phyloP scores from a whole-genome alignment of 2,797 vertebrate species.

The Sciaenops ocellatus region DNA sequence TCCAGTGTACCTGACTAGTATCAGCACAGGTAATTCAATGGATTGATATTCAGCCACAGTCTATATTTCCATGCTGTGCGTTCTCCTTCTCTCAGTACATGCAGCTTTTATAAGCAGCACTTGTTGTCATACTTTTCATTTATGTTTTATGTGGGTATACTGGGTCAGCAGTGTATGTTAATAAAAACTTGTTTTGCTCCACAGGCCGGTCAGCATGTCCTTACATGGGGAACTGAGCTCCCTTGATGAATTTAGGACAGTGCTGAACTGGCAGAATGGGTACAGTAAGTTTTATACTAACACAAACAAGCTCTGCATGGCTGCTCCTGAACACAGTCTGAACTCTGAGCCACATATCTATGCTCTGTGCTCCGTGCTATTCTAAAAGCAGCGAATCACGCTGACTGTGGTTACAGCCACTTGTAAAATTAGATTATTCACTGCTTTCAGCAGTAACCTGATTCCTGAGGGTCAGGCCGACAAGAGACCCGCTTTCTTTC shows the following conservation, averaged over 20 bases:
- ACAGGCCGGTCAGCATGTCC: slow-evolving; percentile 53
- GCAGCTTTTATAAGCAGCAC: background rate
- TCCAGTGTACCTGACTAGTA: background rate
- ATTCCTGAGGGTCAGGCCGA: slow-evolving; percentile 3
- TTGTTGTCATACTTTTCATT: background rate
- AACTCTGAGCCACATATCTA: background rate
- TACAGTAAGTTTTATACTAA: slow-evolving; percentile 49
- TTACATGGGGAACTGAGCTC: slow-evolving; percentile 57
- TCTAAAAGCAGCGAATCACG: background rate
- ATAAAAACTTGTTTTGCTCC: slow-evolving; percentile 43
- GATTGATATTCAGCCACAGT: background rate
- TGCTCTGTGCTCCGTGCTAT: background rate
- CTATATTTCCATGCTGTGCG: background rate
- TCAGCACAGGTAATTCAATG: background rate
- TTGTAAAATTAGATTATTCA: background rate
- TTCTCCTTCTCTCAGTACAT: background rate
- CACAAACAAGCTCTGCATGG: slow-evolving; percentile 53
- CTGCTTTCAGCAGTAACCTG: background rate
- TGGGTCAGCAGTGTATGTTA: slow-evolving; percentile 27
- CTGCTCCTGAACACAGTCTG: slow-evolving; percentile 13
- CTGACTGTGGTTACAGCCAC: background rate
- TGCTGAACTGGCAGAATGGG: slow-evolving; percentile 67
- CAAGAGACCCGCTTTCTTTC: background rate
- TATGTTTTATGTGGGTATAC: background rate
- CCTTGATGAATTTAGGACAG: slow-evolving; percentile 61